These are phyloP conservation scores for Lathamus discolor DNA, from an alignment of 2,113 vertebrate genomes.

Conservation along the genomic window DNA sequence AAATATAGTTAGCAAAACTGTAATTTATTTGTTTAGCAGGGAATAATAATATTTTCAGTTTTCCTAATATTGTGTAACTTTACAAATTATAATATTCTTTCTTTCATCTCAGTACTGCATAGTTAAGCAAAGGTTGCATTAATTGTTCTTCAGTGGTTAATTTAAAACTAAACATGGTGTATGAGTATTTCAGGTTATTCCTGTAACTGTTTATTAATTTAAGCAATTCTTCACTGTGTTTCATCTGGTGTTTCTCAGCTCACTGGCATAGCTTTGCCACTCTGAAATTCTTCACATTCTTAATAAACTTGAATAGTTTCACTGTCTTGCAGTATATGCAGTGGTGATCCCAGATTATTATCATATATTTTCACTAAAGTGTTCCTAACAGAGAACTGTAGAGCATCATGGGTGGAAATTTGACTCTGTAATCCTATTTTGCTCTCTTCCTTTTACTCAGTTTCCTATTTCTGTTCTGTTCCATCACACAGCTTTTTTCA, in stretches of 20 bases:
- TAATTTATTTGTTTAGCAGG: background rate
- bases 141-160: background rate
- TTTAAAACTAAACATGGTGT: background rate
- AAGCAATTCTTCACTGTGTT: background rate
- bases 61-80: background rate
- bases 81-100: background rate
- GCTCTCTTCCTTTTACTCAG: background rate
- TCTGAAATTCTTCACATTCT: constrained; percentile 18
- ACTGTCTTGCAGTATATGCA: background rate
- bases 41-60: background rate
- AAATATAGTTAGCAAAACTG: background rate
- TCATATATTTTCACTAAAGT: background rate
- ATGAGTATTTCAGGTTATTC: constrained; percentile 16
- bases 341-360: background rate
- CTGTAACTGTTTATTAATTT: constrained; percentile 1
- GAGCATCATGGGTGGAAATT: background rate
- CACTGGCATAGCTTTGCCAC: background rate
- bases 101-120: background rate
- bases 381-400: background rate
- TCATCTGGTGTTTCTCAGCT: background rate
- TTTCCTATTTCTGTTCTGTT: background rate
- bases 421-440: background rate
- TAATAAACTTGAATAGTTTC: background rate
- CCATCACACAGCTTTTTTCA: background rate
- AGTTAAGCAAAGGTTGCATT: background rate